Conservation (phyloP, 2,888 invertebrate genomes). For the Machimus rusticus region DNA sequence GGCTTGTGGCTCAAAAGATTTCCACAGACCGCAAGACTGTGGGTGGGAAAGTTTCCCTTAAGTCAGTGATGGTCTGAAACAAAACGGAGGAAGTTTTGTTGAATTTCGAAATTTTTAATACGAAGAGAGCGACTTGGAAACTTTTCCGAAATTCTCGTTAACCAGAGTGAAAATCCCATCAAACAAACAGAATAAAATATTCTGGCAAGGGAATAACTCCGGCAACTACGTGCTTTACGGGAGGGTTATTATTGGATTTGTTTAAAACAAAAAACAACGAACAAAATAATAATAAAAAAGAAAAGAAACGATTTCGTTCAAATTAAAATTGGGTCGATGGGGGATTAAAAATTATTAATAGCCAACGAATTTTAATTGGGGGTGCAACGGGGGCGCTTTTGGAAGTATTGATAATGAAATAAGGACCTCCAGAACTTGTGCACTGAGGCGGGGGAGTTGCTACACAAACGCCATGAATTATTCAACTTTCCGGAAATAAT, state of each 20-base stretch:
- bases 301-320: background rate
- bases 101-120: background rate
- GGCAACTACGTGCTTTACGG: background rate
- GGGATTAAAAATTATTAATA: background rate
- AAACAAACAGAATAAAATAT: background rate
- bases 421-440: background rate
- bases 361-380: background rate
- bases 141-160: background rate
- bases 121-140: background rate
- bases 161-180: background rate
- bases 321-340: background rate
- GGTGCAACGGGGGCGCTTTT: background rate
- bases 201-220: background rate
- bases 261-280: background rate
- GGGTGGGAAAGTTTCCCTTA: background rate
- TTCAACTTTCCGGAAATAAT: background rate
- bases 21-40: background rate
- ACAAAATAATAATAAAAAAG: background rate
- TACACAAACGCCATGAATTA: background rate
- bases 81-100: background rate
- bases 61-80: background rate
- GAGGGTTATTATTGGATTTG: background rate
- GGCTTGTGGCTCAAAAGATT: background rate
- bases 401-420: background rate
- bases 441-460: background rate